A percentile compares a stretch with the other conserved stretches of the same genome.
Evolutionary conservation across 2,888 invertebrate genomes (phyloP).

Genomic region (Phytoseiulus persimilis): DNA sequence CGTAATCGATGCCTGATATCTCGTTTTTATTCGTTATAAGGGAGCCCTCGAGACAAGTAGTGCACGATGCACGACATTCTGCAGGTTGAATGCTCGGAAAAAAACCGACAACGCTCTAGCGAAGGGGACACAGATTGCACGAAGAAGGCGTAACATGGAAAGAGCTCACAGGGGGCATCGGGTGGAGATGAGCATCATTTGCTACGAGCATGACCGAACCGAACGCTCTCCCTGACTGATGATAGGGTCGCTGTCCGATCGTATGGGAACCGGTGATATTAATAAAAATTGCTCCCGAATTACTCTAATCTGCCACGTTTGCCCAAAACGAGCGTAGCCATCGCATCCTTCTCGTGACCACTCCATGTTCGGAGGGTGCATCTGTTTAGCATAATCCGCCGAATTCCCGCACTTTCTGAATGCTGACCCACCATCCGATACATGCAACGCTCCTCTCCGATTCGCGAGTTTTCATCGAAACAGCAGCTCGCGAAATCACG

Average conservation of each 20-base stretch:
- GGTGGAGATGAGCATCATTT: not conserved
- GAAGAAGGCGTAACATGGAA: not conserved
- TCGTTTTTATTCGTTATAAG: too few species aligned
- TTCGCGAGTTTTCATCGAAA: too few species aligned
- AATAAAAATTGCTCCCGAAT: not conserved
- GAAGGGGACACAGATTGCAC: not conserved
- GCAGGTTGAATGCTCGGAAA: not conserved
- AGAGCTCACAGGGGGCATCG: not conserved
- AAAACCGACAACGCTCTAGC: not conserved
- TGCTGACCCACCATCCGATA: too few species aligned
- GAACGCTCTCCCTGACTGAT: not conserved
- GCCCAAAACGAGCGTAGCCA: not conserved
- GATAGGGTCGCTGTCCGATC: not conserved
- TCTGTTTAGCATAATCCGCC: not conserved
- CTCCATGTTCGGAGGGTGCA: not conserved
- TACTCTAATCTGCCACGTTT: not conserved
- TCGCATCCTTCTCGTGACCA: not conserved
- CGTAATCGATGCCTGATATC: too few species aligned
- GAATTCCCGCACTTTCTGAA: not conserved
- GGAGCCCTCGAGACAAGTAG: too few species aligned
- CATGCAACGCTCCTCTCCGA: too few species aligned
- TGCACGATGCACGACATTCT: too few species aligned
- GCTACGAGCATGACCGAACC: not conserved
- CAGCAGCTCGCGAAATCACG: too few species aligned
- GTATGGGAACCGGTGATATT: not conserved